A percentile compares a stretch with the other conserved stretches of the same genome.
Conservation (phyloP, 2,113 vertebrate genomes). For the Chauna torquata region DNA sequence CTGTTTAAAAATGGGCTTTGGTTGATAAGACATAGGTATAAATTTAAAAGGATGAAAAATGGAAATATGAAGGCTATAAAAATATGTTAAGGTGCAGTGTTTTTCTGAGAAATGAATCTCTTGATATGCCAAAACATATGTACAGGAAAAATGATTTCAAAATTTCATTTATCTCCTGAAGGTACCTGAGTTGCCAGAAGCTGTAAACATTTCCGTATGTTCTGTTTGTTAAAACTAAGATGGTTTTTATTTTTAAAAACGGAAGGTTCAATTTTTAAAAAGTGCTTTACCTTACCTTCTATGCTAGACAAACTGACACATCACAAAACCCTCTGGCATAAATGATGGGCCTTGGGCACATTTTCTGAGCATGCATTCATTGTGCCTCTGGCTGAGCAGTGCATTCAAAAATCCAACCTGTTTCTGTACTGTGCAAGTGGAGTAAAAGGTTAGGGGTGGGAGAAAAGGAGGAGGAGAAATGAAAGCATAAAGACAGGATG, state of each 20-base stretch:
- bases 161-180: background rate
- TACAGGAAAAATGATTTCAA: background rate
- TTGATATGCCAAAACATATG: background rate
- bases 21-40: background rate
- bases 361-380: background rate
- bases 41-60: background rate
- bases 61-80: fast-evolving
- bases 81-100: background rate
- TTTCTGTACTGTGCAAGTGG: background rate
- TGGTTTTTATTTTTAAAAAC: background rate
- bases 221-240: background rate
- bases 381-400: background rate
- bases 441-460: background rate
- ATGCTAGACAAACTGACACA: background rate
- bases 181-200: background rate
- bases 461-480: background rate
- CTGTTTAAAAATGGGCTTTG: background rate
- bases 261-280: background rate
- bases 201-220: background rate
- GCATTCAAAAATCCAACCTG: background rate
- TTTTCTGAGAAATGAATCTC: background rate
- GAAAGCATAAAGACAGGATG: background rate
- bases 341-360: background rate
- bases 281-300: background rate
- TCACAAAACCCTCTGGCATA: background rate